phyloP scores from a whole-genome alignment of 2,797 vertebrate species.

The Catharus ustulatus region DNA sequence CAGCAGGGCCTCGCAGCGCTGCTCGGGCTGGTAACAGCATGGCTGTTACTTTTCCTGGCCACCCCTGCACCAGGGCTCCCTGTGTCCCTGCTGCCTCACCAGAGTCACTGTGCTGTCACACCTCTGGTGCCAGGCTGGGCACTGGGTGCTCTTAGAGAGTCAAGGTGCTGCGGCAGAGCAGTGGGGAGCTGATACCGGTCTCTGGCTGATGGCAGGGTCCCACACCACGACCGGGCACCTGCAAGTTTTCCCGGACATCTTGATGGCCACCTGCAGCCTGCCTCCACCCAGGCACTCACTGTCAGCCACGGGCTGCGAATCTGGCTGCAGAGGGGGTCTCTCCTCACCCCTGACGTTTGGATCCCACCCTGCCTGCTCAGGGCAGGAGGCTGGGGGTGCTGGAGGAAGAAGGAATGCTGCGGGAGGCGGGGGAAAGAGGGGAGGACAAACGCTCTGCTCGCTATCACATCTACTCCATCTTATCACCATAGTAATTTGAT shows the following conservation, averaged over 20 bases:
- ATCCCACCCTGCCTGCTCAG: conserved; percentile 68
- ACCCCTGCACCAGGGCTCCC: neutral
- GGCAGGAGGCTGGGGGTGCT: neutral
- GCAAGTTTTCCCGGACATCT: neutral
- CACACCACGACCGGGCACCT: fast-evolving
- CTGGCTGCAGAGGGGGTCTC: conserved; percentile 67
- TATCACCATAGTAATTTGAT: conserved; percentile 84
- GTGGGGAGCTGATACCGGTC: fast-evolving
- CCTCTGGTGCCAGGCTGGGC: neutral
- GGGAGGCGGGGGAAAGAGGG: neutral
- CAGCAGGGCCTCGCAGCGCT: neutral
- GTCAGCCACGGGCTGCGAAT: conserved; percentile 50
- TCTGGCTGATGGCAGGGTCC: neutral
- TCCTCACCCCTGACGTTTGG: conserved; percentile 82
- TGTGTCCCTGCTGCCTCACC: fast-evolving
- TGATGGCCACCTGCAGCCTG: neutral
- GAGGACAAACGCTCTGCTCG: conserved; percentile 52
- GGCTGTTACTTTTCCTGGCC: neutral
- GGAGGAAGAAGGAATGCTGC: neutral
- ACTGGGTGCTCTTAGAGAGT: neutral
- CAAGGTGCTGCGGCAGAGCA: fast-evolving
- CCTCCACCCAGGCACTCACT: neutral
- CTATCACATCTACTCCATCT: conserved; percentile 82
- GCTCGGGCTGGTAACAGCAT: neutral
- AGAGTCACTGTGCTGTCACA: fast-evolving